These are phyloP conservation scores for Callospermophilus lateralis DNA, from an alignment of 2,113 vertebrate genomes.

Conservation along the genomic window DNA sequence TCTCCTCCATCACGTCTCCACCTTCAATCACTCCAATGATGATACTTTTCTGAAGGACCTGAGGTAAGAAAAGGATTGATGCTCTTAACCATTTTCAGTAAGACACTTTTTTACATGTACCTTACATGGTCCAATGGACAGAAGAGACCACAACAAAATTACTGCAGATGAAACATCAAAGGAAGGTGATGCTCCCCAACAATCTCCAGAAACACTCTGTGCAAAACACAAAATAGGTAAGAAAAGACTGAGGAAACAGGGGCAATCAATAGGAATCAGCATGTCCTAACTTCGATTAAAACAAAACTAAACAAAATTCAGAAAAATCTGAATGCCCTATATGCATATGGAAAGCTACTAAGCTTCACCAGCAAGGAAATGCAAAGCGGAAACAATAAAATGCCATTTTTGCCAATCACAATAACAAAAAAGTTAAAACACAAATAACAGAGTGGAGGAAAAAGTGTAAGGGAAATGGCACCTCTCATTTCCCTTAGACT, in stretches of 20 bases:
- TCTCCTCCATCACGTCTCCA: constrained; percentile 95
- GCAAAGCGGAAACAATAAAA: constrained; percentile 9
- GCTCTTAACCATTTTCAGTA: constrained; percentile 6
- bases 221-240: background rate
- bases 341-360: background rate
- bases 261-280: background rate
- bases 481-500: background rate
- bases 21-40: constrained; percentile 97
- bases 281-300: background rate
- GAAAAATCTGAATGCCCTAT: background rate
- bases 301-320: constrained; percentile 4
- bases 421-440: background rate
- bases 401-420: constrained; percentile 37
- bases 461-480: background rate
- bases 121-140: background rate
- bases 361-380: background rate
- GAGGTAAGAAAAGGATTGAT: constrained; percentile 47
- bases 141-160: background rate
- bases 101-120: background rate
- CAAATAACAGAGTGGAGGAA: background rate
- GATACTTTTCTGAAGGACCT: constrained; percentile 92
- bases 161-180: background rate
- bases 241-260: constrained; percentile 20
- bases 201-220: background rate
- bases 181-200: background rate